Conservation (phyloP, 2,797 vertebrate genomes). For the Ataeniobius toweri region DNA sequence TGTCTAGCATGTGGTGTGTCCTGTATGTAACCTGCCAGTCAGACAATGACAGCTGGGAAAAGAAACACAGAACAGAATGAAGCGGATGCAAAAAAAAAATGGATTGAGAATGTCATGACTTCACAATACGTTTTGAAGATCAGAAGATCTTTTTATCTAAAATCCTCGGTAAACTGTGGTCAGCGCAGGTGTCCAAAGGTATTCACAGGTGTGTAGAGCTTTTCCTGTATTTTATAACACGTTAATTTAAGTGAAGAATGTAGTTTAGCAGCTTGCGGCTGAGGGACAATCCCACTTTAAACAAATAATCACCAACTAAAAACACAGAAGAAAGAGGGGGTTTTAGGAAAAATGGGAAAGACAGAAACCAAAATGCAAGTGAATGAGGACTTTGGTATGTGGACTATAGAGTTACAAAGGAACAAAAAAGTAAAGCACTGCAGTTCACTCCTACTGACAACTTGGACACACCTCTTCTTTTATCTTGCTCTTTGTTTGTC, state of each 20-base stretch:
- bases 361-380: constrained; percentile 32
- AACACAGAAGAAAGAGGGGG: neutral
- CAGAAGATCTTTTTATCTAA: neutral
- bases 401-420: constrained; percentile 67
- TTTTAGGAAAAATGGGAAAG: constrained; percentile 7
- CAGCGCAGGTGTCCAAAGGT: neutral
- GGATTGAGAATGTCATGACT: neutral
- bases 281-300: constrained; percentile 12
- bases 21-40: neutral
- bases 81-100: neutral
- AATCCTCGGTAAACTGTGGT: neutral
- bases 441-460: constrained; percentile 56
- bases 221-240: neutral
- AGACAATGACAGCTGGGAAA: neutral
- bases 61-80: neutral
- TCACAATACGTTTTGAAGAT: neutral
- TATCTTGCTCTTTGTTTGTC: constrained; percentile 59
- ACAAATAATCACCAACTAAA: constrained; percentile 19
- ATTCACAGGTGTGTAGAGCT: neutral
- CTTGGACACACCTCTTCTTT: constrained; percentile 61
- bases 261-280: neutral
- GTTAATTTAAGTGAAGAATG: neutral
- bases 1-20: neutral
- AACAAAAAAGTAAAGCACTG: constrained; percentile 53
- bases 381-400: constrained; percentile 64